A percentile compares a stretch with the other conserved stretches of the same genome.
phyloP scores from a whole-genome alignment of 2,888 invertebrate species.

The Polydrusus cervinus region DNA sequence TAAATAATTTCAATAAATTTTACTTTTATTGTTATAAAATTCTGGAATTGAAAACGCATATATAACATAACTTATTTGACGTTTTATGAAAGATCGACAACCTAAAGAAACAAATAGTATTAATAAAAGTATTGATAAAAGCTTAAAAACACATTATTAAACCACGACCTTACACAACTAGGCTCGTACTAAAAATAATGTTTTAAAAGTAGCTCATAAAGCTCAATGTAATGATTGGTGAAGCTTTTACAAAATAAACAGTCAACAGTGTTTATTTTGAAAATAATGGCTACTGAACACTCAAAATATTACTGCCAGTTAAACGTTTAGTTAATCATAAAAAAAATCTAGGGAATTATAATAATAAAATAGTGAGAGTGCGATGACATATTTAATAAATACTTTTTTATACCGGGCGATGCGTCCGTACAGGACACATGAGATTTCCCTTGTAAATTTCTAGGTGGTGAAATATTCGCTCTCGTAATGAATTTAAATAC shows the following conservation, averaged over 20 bases:
- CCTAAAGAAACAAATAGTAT: neutral
- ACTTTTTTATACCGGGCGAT: no score
- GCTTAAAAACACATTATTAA: constrained; percentile 30
- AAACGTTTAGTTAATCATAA: constrained; percentile 8
- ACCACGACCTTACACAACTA: constrained; percentile 20
- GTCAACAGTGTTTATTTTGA: constrained; percentile 22
- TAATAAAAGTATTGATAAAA: constrained; percentile 27
- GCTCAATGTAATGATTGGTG: constrained; percentile 37
- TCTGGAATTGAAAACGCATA: no score
- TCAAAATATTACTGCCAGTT: neutral
- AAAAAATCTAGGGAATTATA: neutral
- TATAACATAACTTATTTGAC: neutral
- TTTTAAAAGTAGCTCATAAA: constrained; percentile 40
- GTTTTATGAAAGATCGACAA: neutral
- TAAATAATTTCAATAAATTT: no score
- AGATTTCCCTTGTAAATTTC: no score
- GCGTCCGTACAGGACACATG: no score
- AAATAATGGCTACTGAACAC: constrained; percentile 21
- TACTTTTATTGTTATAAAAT: no score
- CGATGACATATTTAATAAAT: neutral
- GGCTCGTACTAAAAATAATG: constrained; percentile 23
- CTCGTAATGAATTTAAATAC: no score
- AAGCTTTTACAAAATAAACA: constrained; percentile 43
- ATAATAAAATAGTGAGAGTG: neutral
- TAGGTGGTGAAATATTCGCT: no score